phyloP scores from a whole-genome alignment of 2,113 vertebrate species.

The Sminthopsis crassicaudata region DNA sequence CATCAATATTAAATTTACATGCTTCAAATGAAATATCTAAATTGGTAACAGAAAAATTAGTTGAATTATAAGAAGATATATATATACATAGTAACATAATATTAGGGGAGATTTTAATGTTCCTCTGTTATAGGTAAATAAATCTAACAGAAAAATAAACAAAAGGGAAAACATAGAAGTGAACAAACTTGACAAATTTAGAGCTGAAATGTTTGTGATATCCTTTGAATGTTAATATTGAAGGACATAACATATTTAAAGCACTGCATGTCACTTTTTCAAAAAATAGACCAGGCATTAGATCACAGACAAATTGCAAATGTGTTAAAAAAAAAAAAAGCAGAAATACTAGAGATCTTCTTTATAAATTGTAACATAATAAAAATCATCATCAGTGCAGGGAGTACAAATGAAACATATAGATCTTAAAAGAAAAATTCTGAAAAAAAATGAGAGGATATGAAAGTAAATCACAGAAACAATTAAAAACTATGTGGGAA shows the following conservation, averaged over 20 bases:
- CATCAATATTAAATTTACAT: not conserved
- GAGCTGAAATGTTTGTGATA: not conserved
- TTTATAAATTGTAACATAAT: not conserved
- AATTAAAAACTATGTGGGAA: not conserved
- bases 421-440: not conserved
- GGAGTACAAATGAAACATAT: not conserved
- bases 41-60: not conserved
- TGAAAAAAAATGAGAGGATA: not conserved
- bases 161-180: not conserved
- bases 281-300: not conserved
- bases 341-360: not conserved
- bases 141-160: not conserved
- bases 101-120: not conserved
- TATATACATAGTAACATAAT: not conserved
- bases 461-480: not conserved
- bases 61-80: not conserved
- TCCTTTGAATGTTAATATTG: not conserved
- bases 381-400: not conserved
- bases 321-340: not conserved
- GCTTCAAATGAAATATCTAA: not conserved
- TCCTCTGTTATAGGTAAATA: not conserved
- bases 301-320: not conserved
- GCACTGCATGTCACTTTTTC: not conserved
- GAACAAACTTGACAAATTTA: not conserved
- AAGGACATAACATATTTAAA: not conserved